Conservation (phyloP, 2,888 invertebrate genomes). For the Catocala fraxini region DNA sequence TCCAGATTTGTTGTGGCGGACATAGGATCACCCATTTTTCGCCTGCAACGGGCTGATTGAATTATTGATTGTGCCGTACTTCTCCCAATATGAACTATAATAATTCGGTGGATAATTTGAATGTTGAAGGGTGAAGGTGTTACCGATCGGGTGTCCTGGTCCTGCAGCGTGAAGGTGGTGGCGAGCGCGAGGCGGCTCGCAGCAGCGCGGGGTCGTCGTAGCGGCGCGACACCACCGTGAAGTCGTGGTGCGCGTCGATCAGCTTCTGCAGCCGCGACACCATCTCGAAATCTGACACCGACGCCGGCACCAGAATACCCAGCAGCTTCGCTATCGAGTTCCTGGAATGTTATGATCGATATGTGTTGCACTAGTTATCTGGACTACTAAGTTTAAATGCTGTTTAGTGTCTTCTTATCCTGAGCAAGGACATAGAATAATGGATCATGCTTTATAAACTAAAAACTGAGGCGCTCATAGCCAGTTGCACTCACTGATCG, state of each 20-base stretch:
- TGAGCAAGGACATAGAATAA: too few species aligned
- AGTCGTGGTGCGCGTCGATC: slow-evolving; percentile 95
- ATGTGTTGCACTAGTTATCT: too few species aligned
- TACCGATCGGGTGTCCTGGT: slow-evolving; percentile 87
- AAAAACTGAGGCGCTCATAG: too few species aligned
- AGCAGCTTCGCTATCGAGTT: slow-evolving; percentile 91
- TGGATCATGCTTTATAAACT: too few species aligned
- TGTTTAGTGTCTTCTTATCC: too few species aligned
- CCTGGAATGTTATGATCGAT: slow-evolving; percentile 63
- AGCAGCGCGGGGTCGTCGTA: slow-evolving; percentile 81
- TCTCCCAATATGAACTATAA: too few species aligned
- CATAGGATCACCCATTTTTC: too few species aligned
- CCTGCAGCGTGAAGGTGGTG: slow-evolving; percentile 79
- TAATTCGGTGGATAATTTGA: not conserved
- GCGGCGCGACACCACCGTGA: slow-evolving; percentile 93
- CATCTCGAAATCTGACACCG: slow-evolving; percentile 92
- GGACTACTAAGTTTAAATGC: too few species aligned
- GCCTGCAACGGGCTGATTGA: too few species aligned
- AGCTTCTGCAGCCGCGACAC: slow-evolving; percentile 93
- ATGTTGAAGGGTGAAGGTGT: not conserved
- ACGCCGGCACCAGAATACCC: slow-evolving; percentile 89
- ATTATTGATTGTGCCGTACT: too few species aligned
- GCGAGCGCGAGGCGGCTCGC: slow-evolving; percentile 81
- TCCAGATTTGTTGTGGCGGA: too few species aligned
- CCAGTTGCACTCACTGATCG: too few species aligned